These are phyloP conservation scores for Datnioides undecimradiatus DNA, from an alignment of 2,113 vertebrate genomes.

Conservation along the genomic window DNA sequence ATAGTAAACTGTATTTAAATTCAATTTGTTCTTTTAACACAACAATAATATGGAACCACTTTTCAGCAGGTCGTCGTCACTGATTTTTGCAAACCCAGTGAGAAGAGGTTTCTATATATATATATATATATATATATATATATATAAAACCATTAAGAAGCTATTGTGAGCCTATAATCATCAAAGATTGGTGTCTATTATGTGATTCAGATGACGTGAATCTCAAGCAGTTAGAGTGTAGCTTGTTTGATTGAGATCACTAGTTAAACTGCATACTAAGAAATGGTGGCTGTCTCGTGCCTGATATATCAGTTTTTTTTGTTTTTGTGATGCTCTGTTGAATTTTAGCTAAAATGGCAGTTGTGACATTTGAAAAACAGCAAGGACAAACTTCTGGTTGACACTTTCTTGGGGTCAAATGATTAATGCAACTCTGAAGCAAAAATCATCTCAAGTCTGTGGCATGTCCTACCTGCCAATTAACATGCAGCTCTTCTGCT, in stretches of 20 bases:
- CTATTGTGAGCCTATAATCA: slow-evolving; percentile 48
- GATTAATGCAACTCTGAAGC: not conserved
- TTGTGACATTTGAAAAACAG: slow-evolving; percentile 3
- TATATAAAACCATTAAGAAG: no score
- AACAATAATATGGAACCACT: not conserved
- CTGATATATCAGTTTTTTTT: not conserved
- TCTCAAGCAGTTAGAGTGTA: slow-evolving; percentile 36
- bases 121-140: no score
- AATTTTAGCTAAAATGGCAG: slow-evolving; percentile 1
- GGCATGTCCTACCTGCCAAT: not conserved
- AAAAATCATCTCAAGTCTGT: not conserved
- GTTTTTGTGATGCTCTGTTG: slow-evolving; percentile 1
- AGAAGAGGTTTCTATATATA: not conserved
- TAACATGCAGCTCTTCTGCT: not conserved
- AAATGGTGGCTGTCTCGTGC: not conserved
- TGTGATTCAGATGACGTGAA: slow-evolving; percentile 39
- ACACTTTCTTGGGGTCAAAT: not conserved
- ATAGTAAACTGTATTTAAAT: not conserved
- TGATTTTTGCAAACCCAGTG: not conserved
- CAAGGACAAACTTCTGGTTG: not conserved
- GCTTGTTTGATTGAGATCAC: slow-evolving; percentile 25
- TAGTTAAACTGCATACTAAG: not conserved
- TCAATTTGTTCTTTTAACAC: not conserved
- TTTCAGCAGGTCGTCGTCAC: not conserved
- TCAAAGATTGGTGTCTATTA: slow-evolving; percentile 46